These are phyloP conservation scores for Gymnogyps californianus DNA, from an alignment of 2,113 vertebrate species.

Conservation along the genomic window DNA sequence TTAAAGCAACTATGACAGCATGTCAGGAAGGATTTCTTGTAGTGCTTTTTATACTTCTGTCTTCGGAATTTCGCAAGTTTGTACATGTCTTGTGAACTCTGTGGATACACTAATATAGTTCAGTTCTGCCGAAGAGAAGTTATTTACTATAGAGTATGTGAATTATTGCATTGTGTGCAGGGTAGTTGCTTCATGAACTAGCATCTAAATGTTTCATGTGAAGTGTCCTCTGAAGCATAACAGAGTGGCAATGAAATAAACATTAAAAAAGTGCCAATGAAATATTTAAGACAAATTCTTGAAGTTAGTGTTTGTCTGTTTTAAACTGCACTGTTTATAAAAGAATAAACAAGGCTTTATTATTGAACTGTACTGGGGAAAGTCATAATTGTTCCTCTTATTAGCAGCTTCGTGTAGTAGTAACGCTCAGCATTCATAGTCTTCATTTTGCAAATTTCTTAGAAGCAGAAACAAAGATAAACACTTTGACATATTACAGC, in stretches of 20 bases:
- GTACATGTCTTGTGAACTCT: background rate
- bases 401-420: background rate
- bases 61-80: background rate
- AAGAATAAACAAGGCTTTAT: background rate
- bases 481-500: background rate
- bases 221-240: background rate
- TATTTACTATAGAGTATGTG: background rate
- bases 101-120: background rate
- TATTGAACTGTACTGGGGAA: background rate
- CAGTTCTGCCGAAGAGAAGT: background rate
- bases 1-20: slow-evolving; percentile 3
- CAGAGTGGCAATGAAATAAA: background rate
- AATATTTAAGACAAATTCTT: background rate
- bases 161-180: background rate
- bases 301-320: background rate
- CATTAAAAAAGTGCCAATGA: background rate
- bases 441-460: background rate
- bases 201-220: background rate
- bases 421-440: background rate
- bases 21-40: background rate
- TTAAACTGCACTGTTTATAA: background rate
- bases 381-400: background rate
- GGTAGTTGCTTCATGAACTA: background rate
- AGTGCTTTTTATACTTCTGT: background rate
- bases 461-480: background rate